A percentile compares a stretch with the other conserved stretches of the same genome.
phyloP scores from a whole-genome alignment of 2,888 invertebrate genomes.

The Scrobipalpa atriplicella region DNA sequence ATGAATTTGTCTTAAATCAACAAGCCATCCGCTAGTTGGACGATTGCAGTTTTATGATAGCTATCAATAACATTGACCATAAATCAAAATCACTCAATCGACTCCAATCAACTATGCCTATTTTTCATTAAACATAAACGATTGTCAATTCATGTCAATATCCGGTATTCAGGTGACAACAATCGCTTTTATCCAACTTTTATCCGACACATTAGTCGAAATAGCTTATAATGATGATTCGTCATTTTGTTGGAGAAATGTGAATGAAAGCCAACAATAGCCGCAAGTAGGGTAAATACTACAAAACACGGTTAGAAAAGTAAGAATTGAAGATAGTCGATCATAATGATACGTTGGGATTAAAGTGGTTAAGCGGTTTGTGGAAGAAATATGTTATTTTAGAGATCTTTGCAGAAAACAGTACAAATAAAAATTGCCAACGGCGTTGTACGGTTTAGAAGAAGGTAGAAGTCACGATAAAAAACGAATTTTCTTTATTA shows the following conservation, averaged over 20 bases:
- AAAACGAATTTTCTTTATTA: background rate
- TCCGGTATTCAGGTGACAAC: constrained; percentile 42
- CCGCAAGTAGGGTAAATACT: constrained; percentile 18
- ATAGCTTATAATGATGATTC: constrained; percentile 3
- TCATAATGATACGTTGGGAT: constrained; percentile 3
- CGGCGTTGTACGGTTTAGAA: background rate
- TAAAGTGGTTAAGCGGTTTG: background rate
- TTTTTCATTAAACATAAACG: constrained; percentile 36
- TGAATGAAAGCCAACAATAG: constrained; percentile 15
- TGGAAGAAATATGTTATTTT: background rate
- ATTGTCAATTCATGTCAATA: constrained; percentile 50
- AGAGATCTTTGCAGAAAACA: background rate
- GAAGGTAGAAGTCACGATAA: background rate
- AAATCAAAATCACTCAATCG: constrained; percentile 17
- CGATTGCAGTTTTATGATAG: too few relatives aligned
- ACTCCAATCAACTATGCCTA: constrained; percentile 12
- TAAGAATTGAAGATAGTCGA: constrained; percentile 7
- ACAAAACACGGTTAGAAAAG: constrained; percentile 10
- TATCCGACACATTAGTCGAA: constrained; percentile 24
- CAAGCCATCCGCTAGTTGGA: too few relatives aligned
- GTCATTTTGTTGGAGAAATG: constrained; percentile 10
- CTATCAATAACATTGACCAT: background rate
- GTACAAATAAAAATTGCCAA: background rate
- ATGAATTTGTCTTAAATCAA: too few relatives aligned
- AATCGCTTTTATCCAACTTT: constrained; percentile 34